phyloP scores from a whole-genome alignment of 2,888 invertebrate genomes.

The Pheosia tremula region DNA sequence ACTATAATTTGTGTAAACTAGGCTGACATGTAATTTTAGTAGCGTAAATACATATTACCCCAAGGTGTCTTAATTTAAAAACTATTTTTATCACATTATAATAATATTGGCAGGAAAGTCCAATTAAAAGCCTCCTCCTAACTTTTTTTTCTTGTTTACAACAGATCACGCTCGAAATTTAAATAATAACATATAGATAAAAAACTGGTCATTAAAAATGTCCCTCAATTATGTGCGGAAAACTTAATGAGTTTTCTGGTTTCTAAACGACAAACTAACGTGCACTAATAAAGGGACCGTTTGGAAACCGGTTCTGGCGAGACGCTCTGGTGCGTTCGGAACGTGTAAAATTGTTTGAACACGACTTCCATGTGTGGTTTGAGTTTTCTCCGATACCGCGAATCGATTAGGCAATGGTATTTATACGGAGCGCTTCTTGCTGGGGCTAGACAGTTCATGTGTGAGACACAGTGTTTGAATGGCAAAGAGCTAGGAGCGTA shows the following conservation, averaged over 20 bases:
- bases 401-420: conserved; percentile 37
- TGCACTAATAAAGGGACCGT: conserved; percentile 18
- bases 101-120: no score
- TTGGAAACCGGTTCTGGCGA: conserved; percentile 24
- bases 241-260: conserved; percentile 28
- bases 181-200: no score
- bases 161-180: no score
- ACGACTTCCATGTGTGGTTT: conserved; percentile 20
- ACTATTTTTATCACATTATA: no score
- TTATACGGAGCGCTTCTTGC: conserved; percentile 29
- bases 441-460: conserved; percentile 9
- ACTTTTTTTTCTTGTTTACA: no score
- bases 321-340: conserved; percentile 13
- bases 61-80: no score
- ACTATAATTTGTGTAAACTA: no score
- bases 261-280: conserved; percentile 24
- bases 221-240: conserved; percentile 15
- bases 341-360: conserved; percentile 41
- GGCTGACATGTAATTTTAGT: no score
- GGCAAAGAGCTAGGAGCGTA: background rate
- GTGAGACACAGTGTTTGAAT: background rate
- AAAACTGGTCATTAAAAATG: conserved; percentile 22
- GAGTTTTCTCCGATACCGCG: conserved; percentile 39
- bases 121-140: no score
- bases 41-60: no score